Evolutionary conservation across 2,113 vertebrate species (phyloP), one percentile per base, ranked within the genome.

Genomic region (Aplodontia rufa): DNA sequence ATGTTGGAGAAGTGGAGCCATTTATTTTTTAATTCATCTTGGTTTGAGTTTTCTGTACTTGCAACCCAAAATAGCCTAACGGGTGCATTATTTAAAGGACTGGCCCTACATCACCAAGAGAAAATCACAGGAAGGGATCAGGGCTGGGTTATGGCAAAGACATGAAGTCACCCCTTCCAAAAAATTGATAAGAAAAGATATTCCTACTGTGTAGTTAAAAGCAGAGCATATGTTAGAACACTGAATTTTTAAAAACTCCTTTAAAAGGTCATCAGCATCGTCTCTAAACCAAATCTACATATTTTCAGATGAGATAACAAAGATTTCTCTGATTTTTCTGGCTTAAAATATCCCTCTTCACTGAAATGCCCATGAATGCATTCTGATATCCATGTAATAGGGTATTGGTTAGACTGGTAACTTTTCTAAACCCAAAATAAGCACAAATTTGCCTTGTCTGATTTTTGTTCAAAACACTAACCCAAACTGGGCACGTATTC

Each of bases 401-500:
- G 6, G 11, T 64, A n/a, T 62, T 74, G 2, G 26, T 66, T 45
- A 82, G 32, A 85, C 42, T 45, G 91, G 4, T 79, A 87, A 80
- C 20, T 49, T 82, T 81, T 79, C 10, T 2, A 78, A 89, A 90
- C n/a, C 28, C 71, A 40, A 93, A 96, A 75, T 83, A 88, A 82
- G 78, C 16, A 53, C 37, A 92, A 71, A 66, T 68, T 85, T 74
- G 78, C 13, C 47, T 81, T 51, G 35, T 90, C 42, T 91, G 62
- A 91, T 42, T 90, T 94, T 97, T 95, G 30, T 76, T 55, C 42
- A 49, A 75, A 87, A 93, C 35, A 47, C 16, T 35, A 94, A 89
- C 53, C 9, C 32, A 89, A 40, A 24, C 19, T 66, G 51, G 55
- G 62, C 72, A 26, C 92, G 49, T 92, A 35, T 74, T 88, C 72